A percentile compares a stretch with the other conserved stretches of the same genome.
Evolutionary conservation across 1,140 invertebrate genomes (phyloP).

Genomic region (Drosophila lini): DNA sequence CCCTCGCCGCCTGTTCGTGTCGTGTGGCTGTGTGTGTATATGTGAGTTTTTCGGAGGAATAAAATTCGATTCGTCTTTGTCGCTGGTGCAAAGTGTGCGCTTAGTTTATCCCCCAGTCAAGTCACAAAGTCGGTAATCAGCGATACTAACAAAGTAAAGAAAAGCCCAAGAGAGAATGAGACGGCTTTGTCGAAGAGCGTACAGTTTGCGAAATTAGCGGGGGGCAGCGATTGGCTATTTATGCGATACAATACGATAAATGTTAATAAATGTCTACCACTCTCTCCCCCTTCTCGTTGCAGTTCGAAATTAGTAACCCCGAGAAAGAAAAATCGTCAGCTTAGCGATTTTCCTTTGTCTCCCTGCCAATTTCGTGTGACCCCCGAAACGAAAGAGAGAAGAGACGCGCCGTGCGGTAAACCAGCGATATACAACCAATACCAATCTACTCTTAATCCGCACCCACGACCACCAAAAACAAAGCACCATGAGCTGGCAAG

Average conservation of each 20-base stretch:
- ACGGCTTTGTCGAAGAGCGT: constrained; percentile 8
- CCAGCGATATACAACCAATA: constrained; percentile 43
- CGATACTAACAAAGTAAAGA: constrained; percentile 7
- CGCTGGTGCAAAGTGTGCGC: constrained; percentile 35
- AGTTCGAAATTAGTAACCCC: constrained; percentile 71
- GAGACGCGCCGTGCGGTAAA: constrained; percentile 61
- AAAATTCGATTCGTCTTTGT: constrained; percentile 42
- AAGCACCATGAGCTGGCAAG: constrained; percentile 96
- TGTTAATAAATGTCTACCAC: constrained; percentile 53
- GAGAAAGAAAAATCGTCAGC: constrained; percentile 54
- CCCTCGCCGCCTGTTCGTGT: constrained; percentile 51
- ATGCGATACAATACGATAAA: constrained; percentile 29
- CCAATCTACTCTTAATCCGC: constrained; percentile 50
- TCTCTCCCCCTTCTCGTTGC: constrained; percentile 71
- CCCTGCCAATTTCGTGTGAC: constrained; percentile 59
- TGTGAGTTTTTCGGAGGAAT: constrained; percentile 58
- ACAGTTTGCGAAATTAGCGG: constrained; percentile 39
- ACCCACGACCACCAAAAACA: constrained; percentile 58
- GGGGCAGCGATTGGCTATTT: constrained; percentile 14
- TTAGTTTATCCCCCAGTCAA: constrained; percentile 27
- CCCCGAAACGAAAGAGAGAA: constrained; percentile 53
- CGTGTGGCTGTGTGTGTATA: constrained; percentile 54
- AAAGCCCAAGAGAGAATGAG: constrained; percentile 6
- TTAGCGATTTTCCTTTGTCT: constrained; percentile 68
- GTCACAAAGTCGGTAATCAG: constrained; percentile 12